These are phyloP conservation scores for Callitettix versicolor DNA, from an alignment of 1,140 invertebrate genomes.

Conservation along the genomic window DNA sequence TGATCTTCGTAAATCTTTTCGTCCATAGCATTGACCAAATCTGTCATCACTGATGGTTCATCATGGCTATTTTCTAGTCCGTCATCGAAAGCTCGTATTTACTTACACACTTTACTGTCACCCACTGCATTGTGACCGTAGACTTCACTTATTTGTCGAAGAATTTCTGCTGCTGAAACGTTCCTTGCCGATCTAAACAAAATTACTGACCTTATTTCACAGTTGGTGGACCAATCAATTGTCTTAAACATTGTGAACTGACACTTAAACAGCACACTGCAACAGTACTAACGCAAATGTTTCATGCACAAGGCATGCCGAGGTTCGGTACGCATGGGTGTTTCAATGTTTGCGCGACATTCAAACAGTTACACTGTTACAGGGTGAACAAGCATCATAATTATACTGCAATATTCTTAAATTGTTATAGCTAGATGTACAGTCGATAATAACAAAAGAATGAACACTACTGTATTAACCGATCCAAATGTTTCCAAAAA, in stretches of 20 bases:
- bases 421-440: too few species aligned
- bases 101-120: constrained; percentile 5
- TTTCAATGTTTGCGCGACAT: background rate
- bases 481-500: too few species aligned
- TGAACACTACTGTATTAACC: too few species aligned
- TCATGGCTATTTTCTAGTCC: too few species aligned
- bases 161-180: constrained; percentile 5
- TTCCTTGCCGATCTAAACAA: background rate
- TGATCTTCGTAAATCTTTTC: too few species aligned
- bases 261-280: constrained; percentile 1
- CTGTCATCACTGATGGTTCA: too few species aligned
- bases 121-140: background rate
- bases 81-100: too few species aligned
- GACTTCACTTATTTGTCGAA: constrained; percentile 1
- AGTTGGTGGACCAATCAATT: background rate
- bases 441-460: too few species aligned
- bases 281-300: background rate
- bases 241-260: constrained; percentile 1
- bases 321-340: background rate
- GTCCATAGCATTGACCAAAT: too few species aligned
- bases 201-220: background rate
- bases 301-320: background rate
- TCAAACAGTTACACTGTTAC: background rate
- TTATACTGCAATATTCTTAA: too few species aligned
- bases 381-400: too few species aligned